Conservation (phyloP, 1,140 invertebrate species). For the Rhopalosiphum maidis region DNA sequence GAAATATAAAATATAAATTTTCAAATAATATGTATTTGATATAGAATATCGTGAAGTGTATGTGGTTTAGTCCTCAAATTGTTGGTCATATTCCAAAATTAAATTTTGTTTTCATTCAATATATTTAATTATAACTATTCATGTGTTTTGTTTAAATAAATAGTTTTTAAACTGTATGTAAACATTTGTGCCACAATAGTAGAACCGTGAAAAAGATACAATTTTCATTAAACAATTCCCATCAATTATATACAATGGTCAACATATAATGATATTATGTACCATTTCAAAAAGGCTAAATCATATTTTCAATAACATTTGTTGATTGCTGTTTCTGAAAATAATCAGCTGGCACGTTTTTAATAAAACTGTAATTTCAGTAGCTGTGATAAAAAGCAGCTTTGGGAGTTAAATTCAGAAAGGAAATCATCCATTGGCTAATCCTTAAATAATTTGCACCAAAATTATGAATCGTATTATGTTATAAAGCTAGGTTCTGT, state of each 20-base stretch:
- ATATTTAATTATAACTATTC: conserved; percentile 5
- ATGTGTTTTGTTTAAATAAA: background rate
- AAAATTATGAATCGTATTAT: background rate
- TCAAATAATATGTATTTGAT: background rate
- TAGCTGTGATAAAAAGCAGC: background rate
- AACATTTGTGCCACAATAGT: background rate
- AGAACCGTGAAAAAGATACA: background rate
- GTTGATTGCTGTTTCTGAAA: background rate
- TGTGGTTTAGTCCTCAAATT: background rate
- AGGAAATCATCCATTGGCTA: conserved; percentile 11
- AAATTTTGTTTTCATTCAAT: background rate
- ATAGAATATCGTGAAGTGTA: background rate
- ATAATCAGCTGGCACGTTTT: background rate
- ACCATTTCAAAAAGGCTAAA: background rate
- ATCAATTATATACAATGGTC: background rate
- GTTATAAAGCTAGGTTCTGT: background rate
- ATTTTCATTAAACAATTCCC: background rate
- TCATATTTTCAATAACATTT: background rate
- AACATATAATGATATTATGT: background rate
- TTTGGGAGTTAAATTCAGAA: background rate
- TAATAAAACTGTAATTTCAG: background rate
- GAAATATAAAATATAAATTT: background rate
- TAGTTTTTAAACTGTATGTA: background rate
- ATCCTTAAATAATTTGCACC: background rate
- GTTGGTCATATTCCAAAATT: background rate